These are phyloP conservation scores for Spea bombifrons DNA, from an alignment of 2,113 vertebrate species.

Conservation along the genomic window DNA sequence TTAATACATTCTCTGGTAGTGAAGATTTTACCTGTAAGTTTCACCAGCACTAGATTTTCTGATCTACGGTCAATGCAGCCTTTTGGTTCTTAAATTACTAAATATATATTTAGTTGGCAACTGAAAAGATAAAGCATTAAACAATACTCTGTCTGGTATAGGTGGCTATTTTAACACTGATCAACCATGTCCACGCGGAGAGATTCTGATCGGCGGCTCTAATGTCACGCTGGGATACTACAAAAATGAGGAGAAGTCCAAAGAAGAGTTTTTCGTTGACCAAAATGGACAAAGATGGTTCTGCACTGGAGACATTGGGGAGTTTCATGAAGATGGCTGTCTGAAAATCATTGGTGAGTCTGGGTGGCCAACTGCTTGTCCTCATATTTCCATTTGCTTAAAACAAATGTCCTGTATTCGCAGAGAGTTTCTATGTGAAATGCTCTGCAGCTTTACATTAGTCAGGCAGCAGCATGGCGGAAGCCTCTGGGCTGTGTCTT, in stretches of 20 bases:
- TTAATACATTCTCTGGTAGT: too few relatives aligned
- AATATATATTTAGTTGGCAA: too few relatives aligned
- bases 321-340: slow-evolving; percentile 88
- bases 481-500: too few relatives aligned
- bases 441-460: background rate
- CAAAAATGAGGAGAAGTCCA: slow-evolving; percentile 76
- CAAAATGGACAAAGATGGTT: slow-evolving; percentile 90
- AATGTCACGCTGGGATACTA: slow-evolving; percentile 97
- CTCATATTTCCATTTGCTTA: background rate
- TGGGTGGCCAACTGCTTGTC: background rate
- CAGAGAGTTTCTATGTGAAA: background rate
- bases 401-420: background rate
- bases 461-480: background rate
- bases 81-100: too few relatives aligned
- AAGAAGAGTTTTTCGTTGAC: slow-evolving; percentile 82
- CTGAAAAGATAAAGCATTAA: too few relatives aligned
- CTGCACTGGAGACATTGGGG: slow-evolving; percentile 91
- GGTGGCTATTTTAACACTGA: slow-evolving; percentile 87
- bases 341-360: slow-evolving; percentile 92
- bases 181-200: slow-evolving; percentile 85
- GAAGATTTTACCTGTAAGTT: too few relatives aligned
- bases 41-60: too few relatives aligned
- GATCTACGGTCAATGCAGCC: too few relatives aligned
- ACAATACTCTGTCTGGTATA: slow-evolving; percentile 47
- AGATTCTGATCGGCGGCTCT: slow-evolving; percentile 88